Percentiles rank a stretch among this genome's conserved stretches.
Conservation (phyloP, 1,140 invertebrate genomes). For the Lucilia cuprina region DNA sequence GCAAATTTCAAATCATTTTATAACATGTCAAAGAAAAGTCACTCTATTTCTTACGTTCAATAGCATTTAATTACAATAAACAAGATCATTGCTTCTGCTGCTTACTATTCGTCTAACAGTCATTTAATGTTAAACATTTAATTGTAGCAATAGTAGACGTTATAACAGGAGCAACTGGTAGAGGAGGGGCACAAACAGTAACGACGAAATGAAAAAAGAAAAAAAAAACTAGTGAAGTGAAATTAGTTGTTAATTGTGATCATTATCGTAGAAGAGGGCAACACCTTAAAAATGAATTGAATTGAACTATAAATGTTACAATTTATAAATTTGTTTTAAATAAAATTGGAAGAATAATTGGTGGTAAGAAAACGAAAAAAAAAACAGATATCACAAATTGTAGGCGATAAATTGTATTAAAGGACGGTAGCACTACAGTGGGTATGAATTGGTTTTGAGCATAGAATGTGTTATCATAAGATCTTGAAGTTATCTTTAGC, state of each 20-base stretch:
- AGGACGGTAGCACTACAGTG: background rate
- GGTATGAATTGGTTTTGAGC: background rate
- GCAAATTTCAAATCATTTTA: background rate
- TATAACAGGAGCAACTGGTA: background rate
- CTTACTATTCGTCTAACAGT: background rate
- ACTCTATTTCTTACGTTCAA: background rate
- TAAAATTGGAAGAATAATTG: background rate
- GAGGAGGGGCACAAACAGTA: background rate
- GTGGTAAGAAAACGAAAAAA: background rate
- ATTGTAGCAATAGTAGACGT: background rate
- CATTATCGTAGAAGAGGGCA: background rate
- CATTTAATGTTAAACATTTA: background rate
- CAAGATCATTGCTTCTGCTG: background rate
- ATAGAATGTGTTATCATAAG: too few species aligned
- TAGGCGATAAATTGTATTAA: background rate
- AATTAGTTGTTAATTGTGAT: constrained; percentile 8
- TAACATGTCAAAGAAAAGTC: background rate
- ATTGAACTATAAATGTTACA: constrained; percentile 3
- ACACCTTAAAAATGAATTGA: constrained; percentile 17
- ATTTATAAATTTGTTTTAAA: background rate
- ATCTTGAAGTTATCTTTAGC: too few species aligned
- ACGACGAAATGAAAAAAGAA: too few species aligned
- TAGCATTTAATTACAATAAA: background rate
- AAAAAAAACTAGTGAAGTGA: background rate
- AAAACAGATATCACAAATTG: background rate